These are phyloP conservation scores for Sepioteuthis lessoniana DNA, from an alignment of 2,888 invertebrate genomes.

Conservation along the genomic window DNA sequence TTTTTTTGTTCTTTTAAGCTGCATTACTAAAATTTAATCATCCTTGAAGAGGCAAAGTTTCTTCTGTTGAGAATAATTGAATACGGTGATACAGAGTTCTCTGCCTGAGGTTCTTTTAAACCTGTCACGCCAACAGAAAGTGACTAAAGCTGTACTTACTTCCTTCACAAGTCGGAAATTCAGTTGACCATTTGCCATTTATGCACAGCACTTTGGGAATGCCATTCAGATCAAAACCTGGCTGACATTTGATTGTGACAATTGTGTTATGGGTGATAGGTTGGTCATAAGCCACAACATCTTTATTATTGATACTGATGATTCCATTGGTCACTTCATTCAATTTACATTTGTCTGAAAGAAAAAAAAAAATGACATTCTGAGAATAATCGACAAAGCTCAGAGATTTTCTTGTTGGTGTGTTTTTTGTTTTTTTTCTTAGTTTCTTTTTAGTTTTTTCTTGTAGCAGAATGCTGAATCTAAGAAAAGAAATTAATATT, in stretches of 20 bases:
- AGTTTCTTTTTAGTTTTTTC: too few species aligned
- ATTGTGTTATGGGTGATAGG: neutral
- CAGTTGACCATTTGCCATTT: constrained; percentile 25
- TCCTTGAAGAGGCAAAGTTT: too few species aligned
- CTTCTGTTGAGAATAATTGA: too few species aligned
- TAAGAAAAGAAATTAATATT: too few species aligned
- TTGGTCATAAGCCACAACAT: neutral
- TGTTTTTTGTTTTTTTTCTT: too few species aligned
- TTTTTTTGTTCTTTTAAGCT: neutral
- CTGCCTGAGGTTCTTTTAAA: neutral
- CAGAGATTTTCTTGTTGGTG: neutral
- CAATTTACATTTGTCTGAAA: neutral
- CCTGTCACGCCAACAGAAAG: neutral
- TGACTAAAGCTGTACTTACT: neutral
- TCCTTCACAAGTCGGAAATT: constrained; percentile 35
- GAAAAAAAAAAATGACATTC: neutral
- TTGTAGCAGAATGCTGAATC: neutral
- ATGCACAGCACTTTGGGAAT: constrained; percentile 41
- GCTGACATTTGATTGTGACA: neutral
- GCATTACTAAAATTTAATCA: neutral
- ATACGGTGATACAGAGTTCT: neutral
- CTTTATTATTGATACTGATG: neutral
- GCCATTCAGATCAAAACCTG: neutral
- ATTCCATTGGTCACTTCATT: neutral
- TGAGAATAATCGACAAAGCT: neutral